These are phyloP conservation scores for Pseudopodoces humilis DNA, from an alignment of 2,113 vertebrate genomes.

Conservation along the genomic window DNA sequence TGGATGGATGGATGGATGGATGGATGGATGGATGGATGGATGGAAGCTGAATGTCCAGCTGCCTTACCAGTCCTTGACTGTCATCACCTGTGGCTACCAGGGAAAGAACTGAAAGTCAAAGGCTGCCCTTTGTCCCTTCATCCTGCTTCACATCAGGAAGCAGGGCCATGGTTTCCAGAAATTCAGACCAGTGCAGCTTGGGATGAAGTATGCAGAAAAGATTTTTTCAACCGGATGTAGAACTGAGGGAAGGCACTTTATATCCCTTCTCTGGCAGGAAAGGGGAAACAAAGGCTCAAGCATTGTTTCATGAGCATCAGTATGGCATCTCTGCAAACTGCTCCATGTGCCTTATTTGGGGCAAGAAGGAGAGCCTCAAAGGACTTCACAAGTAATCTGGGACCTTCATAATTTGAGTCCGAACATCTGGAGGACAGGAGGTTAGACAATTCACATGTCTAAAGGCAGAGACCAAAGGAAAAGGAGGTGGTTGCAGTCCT, in stretches of 20 bases:
- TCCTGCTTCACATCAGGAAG: background rate
- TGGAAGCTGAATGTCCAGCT: background rate
- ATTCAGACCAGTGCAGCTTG: background rate
- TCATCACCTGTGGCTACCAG: background rate
- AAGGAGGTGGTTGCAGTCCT: background rate
- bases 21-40: too few relatives aligned
- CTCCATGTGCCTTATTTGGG: background rate
- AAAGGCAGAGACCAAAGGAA: background rate
- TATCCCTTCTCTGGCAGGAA: background rate
- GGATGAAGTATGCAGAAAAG: background rate
- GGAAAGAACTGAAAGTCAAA: background rate
- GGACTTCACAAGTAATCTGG: background rate
- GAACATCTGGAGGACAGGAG: background rate
- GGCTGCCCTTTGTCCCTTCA: background rate
- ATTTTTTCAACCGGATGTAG: background rate
- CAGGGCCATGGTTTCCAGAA: background rate
- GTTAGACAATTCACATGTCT: background rate
- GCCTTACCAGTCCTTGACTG: background rate
- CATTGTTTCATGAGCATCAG: background rate
- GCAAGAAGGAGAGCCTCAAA: background rate
- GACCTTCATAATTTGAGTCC: background rate
- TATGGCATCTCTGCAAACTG: background rate
- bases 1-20: too few relatives aligned
- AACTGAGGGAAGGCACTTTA: background rate
- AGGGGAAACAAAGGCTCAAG: background rate